A percentile compares a stretch with the other conserved stretches of the same genome.
phyloP scores from a whole-genome alignment of 2,888 invertebrate species.

The Lysandra coridon region DNA sequence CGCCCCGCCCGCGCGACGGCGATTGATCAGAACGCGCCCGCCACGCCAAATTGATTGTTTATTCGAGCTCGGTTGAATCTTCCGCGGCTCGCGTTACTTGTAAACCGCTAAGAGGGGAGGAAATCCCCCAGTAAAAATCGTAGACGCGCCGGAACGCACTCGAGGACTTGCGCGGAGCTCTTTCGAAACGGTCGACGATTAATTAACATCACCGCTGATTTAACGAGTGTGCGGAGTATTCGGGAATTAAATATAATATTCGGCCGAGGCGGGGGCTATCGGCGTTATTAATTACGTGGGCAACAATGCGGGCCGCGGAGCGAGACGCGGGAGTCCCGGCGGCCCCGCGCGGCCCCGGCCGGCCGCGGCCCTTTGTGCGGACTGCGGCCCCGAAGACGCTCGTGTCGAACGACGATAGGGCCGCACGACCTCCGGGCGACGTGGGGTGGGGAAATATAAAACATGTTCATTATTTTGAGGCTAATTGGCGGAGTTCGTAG shows the following conservation, averaged over 20 bases:
- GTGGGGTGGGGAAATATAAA: conserved; percentile 78
- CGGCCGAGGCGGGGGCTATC: conserved; percentile 29
- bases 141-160: conserved; percentile 23
- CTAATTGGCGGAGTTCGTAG: conserved; percentile 79
- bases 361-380: conserved; percentile 60
- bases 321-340: conserved; percentile 38
- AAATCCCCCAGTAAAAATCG: conserved; percentile 66
- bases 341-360: background rate
- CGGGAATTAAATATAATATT: conserved; percentile 30
- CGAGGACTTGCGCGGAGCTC: background rate
- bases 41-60: conserved; percentile 76
- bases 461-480: conserved; percentile 81
- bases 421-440: conserved; percentile 75
- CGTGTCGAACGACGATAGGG: conserved; percentile 58
- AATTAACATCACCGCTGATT: background rate
- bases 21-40: conserved; percentile 75
- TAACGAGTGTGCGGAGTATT: conserved; percentile 1
- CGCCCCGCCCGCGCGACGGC: conserved; percentile 70
- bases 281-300: conserved; percentile 37
- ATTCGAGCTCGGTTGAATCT: conserved; percentile 76
- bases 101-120: conserved; percentile 62
- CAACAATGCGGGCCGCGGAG: conserved; percentile 46
- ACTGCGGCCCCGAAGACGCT: conserved; percentile 63
- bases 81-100: conserved; percentile 68
- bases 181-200: background rate